Evolutionary conservation across 2,888 invertebrate species (phyloP).

Genomic region (Heterodera filipjevi): DNA sequence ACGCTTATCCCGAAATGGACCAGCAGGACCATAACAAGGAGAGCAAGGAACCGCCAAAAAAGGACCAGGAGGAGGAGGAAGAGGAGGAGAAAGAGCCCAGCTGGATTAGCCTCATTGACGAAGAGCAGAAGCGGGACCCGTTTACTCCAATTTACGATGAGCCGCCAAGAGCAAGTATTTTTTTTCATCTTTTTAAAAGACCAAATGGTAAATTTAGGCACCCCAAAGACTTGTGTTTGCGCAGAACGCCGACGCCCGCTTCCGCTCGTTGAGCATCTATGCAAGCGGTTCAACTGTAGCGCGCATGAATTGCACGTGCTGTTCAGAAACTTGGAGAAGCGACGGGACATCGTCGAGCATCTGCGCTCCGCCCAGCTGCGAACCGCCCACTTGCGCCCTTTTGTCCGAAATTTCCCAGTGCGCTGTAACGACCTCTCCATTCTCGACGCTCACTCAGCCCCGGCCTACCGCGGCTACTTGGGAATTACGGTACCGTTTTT

Average conservation of each 20-base stretch:
- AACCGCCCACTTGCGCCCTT: neutral
- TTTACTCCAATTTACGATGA: too few species aligned
- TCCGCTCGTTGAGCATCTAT: neutral
- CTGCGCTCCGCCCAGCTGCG: neutral
- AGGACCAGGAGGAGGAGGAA: neutral
- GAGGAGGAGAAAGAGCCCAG: neutral
- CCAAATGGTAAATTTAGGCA: too few species aligned
- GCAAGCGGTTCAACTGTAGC: neutral
- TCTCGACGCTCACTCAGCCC: neutral
- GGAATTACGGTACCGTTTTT: constrained; percentile 5
- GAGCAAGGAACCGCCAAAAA: neutral
- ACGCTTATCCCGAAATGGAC: neutral
- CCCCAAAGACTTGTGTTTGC: too few species aligned
- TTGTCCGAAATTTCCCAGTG: neutral
- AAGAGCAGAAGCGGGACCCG: neutral
- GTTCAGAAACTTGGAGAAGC: neutral
- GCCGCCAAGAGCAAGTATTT: too few species aligned
- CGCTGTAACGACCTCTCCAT: constrained; percentile 4
- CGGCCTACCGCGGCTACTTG: constrained; percentile 7
- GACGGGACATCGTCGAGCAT: neutral
- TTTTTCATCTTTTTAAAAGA: too few species aligned
- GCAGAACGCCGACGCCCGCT: neutral
- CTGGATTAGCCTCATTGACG: neutral
- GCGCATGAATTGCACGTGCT: neutral
- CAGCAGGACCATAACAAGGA: neutral